Percentiles rank a stretch among this genome's conserved stretches.
These are phyloP conservation scores for Psammodynastes pulverulentus DNA, from an alignment of 2,113 vertebrate species.

Conservation along the genomic window DNA sequence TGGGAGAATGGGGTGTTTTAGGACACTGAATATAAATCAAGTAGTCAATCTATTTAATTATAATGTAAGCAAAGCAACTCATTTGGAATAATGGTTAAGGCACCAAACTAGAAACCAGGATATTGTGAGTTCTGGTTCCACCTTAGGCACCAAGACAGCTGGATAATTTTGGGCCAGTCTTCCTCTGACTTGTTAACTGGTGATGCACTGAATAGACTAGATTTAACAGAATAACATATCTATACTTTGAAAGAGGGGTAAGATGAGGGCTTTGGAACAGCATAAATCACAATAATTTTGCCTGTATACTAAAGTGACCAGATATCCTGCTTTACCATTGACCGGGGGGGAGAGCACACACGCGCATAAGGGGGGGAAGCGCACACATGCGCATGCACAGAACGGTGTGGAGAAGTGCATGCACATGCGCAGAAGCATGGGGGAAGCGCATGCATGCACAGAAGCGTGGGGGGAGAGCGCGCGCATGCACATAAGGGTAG, in stretches of 20 bases:
- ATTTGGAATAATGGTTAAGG: not conserved
- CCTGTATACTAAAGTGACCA: too few relatives aligned
- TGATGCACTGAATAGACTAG: not conserved
- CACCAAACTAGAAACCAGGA: not conserved
- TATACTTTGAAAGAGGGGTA: not conserved
- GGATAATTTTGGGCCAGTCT: not conserved
- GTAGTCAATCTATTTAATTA: not conserved
- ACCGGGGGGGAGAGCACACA: too few relatives aligned
- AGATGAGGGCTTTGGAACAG: not conserved
- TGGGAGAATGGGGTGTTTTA: not conserved
- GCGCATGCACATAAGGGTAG: too few relatives aligned
- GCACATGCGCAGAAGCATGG: too few relatives aligned
- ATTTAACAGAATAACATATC: not conserved
- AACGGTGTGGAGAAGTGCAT: too few relatives aligned
- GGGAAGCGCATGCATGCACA: too few relatives aligned
- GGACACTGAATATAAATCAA: not conserved
- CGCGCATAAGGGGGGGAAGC: too few relatives aligned
- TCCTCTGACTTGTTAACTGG: not conserved
- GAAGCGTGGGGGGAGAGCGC: too few relatives aligned
- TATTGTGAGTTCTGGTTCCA: not conserved
- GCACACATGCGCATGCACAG: too few relatives aligned
- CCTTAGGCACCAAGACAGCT: not conserved
- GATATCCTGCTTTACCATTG: too few relatives aligned
- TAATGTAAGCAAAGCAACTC: not conserved
- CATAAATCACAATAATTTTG: not conserved